Evolutionary conservation across 1,140 invertebrate species (phyloP), one percentile per base, ranked within the genome.

Genomic region (Drosophila virilis): DNA sequence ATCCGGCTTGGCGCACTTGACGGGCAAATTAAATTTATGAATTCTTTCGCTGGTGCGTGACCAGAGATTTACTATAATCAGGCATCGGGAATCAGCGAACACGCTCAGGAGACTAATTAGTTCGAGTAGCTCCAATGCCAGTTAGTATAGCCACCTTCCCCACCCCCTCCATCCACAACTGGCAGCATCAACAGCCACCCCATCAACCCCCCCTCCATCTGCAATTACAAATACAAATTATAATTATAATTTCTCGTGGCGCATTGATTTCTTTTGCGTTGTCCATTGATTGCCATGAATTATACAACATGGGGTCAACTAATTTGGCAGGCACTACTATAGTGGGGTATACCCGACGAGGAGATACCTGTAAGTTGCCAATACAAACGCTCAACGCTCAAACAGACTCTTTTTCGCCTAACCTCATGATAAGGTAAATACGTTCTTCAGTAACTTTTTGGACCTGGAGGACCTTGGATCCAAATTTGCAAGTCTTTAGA

Each of bases 11-110:
- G 60, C 65, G 35, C 37, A 15, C 71, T 68, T 74, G 65, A 67
- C 65, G 72, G 22, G 68, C 78, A 88, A 88, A 88, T 88, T 89
- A 89, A 89, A 89, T 89, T 89, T 89, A 89, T 89, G 84, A 89
- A 89, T 89, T 89, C 80, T 89, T 89, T 89, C 77, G 77, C 77
- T 89, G 82, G 84, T 89, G 84, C 84, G 84, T 89, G 84, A 89
- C 84, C 84, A 88, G 77, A 89, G 84, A 89, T 89, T 89, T 89
- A 89, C 84, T 89, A 89, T 83, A 86, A 86, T 88, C 83, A 86
- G 84, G 75, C 82, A 88, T 83, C 84, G 84, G 73, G 83, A 89
- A 83, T 89, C 84, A 79, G 78, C 73, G 80, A 89, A 84, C 84
- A 89, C 84, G 80, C 84, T 84, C 84, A 73, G 85, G 85, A 89